Evolutionary conservation across 2,797 vertebrate species (phyloP).

Genomic region (Poeciliopsis infans): DNA sequence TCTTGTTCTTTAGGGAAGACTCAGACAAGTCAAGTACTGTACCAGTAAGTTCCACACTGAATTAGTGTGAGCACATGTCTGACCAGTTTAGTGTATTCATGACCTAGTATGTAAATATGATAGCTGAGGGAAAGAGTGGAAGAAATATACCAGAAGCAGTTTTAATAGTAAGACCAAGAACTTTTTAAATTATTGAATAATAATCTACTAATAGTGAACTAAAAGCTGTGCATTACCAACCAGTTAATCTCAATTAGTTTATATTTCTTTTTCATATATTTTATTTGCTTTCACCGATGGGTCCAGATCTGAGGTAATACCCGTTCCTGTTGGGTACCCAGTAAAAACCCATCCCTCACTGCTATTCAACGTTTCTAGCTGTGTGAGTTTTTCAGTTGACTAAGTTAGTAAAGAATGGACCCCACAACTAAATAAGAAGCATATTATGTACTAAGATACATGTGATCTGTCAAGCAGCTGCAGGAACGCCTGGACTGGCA

Average conservation of each 20-base stretch:
- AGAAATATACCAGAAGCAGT: background rate
- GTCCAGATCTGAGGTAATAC: background rate
- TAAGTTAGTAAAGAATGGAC: background rate
- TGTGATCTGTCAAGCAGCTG: constrained; percentile 62
- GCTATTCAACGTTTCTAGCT: background rate
- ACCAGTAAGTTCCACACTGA: background rate
- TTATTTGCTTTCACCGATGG: background rate
- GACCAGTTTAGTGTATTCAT: background rate
- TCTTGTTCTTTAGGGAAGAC: background rate
- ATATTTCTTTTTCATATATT: background rate
- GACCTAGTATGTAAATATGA: background rate
- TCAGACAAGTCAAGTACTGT: background rate
- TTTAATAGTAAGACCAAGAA: background rate
- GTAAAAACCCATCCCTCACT: background rate
- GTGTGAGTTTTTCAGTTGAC: background rate
- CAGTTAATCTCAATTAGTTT: background rate
- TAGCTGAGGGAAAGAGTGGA: background rate
- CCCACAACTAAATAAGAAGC: background rate
- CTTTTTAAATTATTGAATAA: background rate
- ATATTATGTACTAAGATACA: constrained; percentile 22
- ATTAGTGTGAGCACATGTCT: background rate
- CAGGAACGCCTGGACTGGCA: constrained; percentile 29
- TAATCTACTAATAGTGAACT: background rate
- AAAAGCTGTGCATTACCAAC: background rate
- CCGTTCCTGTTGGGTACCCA: background rate